Evolutionary conservation across 2,113 vertebrate species (phyloP), one percentile per base, ranked within the genome.

Genomic region (Murina feae): DNA sequence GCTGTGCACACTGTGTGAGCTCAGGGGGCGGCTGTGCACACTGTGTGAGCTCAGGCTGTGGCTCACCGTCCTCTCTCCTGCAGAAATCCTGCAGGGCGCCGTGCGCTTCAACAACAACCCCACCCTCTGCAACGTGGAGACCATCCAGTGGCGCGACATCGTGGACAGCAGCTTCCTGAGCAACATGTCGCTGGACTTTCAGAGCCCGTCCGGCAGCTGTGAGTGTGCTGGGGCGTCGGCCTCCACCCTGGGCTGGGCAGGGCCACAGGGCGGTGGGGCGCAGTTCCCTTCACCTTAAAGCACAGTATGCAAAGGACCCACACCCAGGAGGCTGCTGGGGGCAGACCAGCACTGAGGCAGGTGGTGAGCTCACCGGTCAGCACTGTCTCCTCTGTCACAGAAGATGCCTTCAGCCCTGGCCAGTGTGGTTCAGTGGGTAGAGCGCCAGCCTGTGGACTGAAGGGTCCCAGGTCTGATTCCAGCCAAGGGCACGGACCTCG

Each of bases 11-110:
- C n/a, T n/a, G n/a, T n/a, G n/a, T n/a, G n/a, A n/a, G n/a, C n/a
- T n/a, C n/a, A n/a, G n/a, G n/a, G n/a, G n/a, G n/a, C n/a, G n/a
- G n/a, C n/a, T n/a, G n/a, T n/a, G n/a, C n/a, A n/a, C n/a, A n/a
- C n/a, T n/a, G n/a, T n/a, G n/a, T n/a, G n/a, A n/a, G n/a, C n/a
- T n/a, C n/a, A n/a, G n/a, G n/a, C n/a, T n/a, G 1, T 3, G 25
- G 12, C 66, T 95, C 44, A 37, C 6, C 0, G 0, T 93, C 93
- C 53, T 25, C 16, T 55, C 95, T 94, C 44, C 0, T 1, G 12
- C 94, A 99, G 99, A 99, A 98, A 99, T 99, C 94, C 98, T 99
- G 69, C 98, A 98, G 25, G 99, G 99, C 53, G 99, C 99, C 5
- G 98, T 99, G 23, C 98, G 98, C 55, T 98, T 99, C 96, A 94